A percentile compares a stretch with the other conserved stretches of the same genome.
These are phyloP conservation scores for Melanotaenia maccullochi DNA, from an alignment of 2,797 vertebrate species.

Conservation along the genomic window DNA sequence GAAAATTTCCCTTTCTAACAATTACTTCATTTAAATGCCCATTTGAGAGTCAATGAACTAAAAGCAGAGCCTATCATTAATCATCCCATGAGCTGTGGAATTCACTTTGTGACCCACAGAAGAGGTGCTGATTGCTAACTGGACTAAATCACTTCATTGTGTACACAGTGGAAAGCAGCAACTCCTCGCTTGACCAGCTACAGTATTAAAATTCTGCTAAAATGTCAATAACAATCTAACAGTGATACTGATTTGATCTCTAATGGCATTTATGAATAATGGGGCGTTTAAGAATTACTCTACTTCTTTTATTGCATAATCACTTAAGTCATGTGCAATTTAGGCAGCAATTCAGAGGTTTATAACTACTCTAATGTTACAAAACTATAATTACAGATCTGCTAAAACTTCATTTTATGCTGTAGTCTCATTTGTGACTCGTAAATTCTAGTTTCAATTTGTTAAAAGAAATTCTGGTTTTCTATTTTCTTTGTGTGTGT, in stretches of 20 bases:
- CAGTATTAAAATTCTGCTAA: not conserved
- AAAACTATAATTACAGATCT: not conserved
- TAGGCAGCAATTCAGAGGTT: not conserved
- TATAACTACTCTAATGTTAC: not conserved
- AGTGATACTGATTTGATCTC: not conserved
- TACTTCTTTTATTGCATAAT: not conserved
- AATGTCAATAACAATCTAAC: not conserved
- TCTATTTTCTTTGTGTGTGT: not conserved
- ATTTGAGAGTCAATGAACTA: conserved; percentile 11
- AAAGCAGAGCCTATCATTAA: conserved; percentile 9
- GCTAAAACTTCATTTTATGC: too few species aligned
- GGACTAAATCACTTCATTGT: not conserved
- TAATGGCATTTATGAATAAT: too few species aligned
- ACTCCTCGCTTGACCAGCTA: not conserved
- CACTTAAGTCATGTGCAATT: not conserved
- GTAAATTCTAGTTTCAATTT: not conserved
- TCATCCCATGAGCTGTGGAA: conserved; percentile 2
- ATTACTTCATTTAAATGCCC: not conserved
- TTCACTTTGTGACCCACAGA: conserved; percentile 8
- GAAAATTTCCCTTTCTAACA: not conserved
- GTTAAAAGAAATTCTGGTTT: not conserved
- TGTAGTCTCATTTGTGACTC: not conserved
- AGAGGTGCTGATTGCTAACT: not conserved
- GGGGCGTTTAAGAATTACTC: not conserved
- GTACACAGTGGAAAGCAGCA: not conserved